Percentiles rank a stretch among this genome's conserved stretches.
Evolutionary conservation across 1,140 invertebrate genomes (phyloP).

Genomic region (Drosophila nasuta): DNA sequence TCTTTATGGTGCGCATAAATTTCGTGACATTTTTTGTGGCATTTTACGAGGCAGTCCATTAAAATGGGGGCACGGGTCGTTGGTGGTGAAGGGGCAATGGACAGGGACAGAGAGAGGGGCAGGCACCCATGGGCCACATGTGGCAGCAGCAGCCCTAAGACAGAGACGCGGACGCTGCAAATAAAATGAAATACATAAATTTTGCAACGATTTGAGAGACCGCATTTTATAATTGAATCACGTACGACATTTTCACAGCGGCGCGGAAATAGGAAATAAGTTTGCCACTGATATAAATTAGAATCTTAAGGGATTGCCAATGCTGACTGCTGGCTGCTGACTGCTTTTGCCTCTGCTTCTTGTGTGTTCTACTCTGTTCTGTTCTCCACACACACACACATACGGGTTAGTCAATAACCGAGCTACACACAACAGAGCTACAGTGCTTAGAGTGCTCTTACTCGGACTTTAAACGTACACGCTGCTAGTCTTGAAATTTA

Average conservation of each 20-base stretch:
- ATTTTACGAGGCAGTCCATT: slow-evolving; percentile 82
- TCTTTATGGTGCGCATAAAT: slow-evolving; percentile 75
- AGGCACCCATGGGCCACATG: slow-evolving; percentile 57
- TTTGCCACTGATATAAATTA: slow-evolving; percentile 82
- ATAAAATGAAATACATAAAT: slow-evolving; percentile 85
- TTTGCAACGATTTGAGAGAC: slow-evolving; percentile 84
- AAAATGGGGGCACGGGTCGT: slow-evolving; percentile 57
- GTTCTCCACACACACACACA: not conserved
- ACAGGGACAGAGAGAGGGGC: not conserved
- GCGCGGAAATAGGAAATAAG: slow-evolving; percentile 80
- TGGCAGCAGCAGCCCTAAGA: slow-evolving; percentile 40
- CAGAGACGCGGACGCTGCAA: slow-evolving; percentile 47
- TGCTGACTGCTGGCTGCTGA: slow-evolving; percentile 15
- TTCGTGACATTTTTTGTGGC: slow-evolving; percentile 74
- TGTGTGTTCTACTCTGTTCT: not conserved
- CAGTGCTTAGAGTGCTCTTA: slow-evolving; percentile 38
- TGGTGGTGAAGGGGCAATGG: no score
- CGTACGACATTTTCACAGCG: slow-evolving; percentile 78
- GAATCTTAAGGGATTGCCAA: slow-evolving; percentile 80
- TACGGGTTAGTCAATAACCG: slow-evolving; percentile 70
- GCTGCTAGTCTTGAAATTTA: slow-evolving; percentile 59
- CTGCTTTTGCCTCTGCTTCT: not conserved
- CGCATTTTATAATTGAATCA: slow-evolving; percentile 85
- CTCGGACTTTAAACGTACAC: slow-evolving; percentile 52
- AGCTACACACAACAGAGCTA: slow-evolving; percentile 3